Percentiles rank a stretch among this genome's conserved stretches.
Evolutionary conservation across 2,888 invertebrate genomes (phyloP).

Genomic region (Molanna angustata): DNA sequence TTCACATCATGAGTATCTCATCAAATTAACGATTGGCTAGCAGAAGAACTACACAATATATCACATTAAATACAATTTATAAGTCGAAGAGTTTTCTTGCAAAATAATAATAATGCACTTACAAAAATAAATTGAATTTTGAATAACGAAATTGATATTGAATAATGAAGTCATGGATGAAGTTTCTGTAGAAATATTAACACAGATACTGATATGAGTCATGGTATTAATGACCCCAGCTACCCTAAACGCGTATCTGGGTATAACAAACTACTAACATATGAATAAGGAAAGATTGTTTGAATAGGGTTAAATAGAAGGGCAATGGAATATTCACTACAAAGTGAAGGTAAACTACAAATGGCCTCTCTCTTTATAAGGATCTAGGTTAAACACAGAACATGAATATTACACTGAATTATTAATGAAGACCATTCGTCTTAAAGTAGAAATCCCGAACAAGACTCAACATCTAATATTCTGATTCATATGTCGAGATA

Average conservation of each 20-base stretch:
- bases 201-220: conserved; percentile 20
- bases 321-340: conserved; percentile 16
- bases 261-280: no score
- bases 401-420: conserved; percentile 15
- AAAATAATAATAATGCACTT: no score
- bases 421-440: conserved; percentile 9
- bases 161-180: no score
- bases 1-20: no score
- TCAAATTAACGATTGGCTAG: no score
- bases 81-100: no score
- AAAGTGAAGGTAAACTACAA: neutral
- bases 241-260: conserved; percentile 12
- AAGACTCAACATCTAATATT: neutral
- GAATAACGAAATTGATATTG: no score
- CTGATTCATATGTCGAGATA: no score
- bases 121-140: no score
- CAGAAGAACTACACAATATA: no score
- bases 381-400: conserved; percentile 17
- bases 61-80: no score
- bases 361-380: conserved; percentile 7
- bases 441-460: neutral
- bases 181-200: no score
- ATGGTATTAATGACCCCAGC: conserved; percentile 21
- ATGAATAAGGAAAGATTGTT: conserved; percentile 30
- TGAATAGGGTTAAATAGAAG: conserved; percentile 16